Evolutionary conservation across 2,113 vertebrate species (phyloP), one percentile per base, ranked within the genome.

Genomic region (Cromileptes altivelis): DNA sequence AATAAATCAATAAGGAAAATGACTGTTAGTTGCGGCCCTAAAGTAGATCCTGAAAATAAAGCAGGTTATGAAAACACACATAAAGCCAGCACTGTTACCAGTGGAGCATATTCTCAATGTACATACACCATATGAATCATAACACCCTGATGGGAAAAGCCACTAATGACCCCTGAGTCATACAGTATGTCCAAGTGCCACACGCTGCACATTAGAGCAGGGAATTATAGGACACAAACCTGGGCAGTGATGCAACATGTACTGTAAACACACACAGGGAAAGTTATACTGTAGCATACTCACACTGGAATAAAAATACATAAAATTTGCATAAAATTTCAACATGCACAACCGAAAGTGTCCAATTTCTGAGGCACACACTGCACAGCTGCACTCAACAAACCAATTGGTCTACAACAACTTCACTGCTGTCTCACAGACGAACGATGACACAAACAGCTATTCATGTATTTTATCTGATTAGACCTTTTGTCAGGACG

Each of bases 11-110:
- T 68, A 42, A 58, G 50, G 14, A 78, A 58, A 30, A 58, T 33
- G 2, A 62, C n/a, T 52, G 30, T 37, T 62, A 11, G 42, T 50
- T 9, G 12, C 21, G 18, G 42, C 42, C 10, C 11, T 45, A 45
- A 45, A 11, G 7, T 23, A 25, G 9, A 53, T 25, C 12, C 7
- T 12, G 21, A 58, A 58, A 23, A 67, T 25, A 19, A 10, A 69
- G 50, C 23, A 68, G 21, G 25, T 49, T 49, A 50, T 65, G 15
- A 14, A 72, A 42, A 56, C 12, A 58, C 50, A 65, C 21, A 70
- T 52, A 52, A 58, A 67, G 67, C 33, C 19, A 52, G 50, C 3
- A 63, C 60, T 67, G 53, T 61, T 75, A 42, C n/a, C 27, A 80
- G 23, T 0, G 3, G 23, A 70, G 52, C 17, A 78, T 49, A 65